phyloP scores from a whole-genome alignment of 2,113 vertebrate species.

The Alces alces region DNA sequence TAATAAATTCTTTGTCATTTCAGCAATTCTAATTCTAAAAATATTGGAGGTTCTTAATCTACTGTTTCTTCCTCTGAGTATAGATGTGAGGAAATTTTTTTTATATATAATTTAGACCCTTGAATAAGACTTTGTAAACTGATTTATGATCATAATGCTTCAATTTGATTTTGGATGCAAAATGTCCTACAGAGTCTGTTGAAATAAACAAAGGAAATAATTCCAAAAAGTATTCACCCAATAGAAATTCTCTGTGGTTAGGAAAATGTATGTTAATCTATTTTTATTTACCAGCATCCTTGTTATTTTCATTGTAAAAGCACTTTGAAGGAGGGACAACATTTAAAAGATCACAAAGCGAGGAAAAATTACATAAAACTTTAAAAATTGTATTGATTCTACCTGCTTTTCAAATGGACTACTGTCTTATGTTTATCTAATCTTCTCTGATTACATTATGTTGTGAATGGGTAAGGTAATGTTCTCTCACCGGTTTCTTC shows the following conservation, averaged over 20 bases:
- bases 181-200: background rate
- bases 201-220: background rate
- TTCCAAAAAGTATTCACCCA: background rate
- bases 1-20: background rate
- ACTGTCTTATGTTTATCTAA: background rate
- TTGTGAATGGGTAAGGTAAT: background rate
- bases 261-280: background rate
- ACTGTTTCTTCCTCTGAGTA: background rate
- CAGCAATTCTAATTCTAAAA: constrained; percentile 9
- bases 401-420: background rate
- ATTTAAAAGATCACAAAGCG: background rate
- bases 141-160: background rate
- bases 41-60: background rate
- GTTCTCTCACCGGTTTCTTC: background rate
- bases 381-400: background rate
- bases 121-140: background rate
- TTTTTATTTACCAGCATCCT: background rate
- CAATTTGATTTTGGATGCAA: background rate
- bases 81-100: background rate
- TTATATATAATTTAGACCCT: background rate
- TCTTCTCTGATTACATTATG: background rate
- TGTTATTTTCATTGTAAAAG: background rate
- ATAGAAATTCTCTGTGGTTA: background rate
- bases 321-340: background rate
- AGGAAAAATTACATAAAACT: background rate